A percentile compares a stretch with the other conserved stretches of the same genome.
Conservation (phyloP, 2,888 invertebrate species). For the Rotaria macrura region DNA sequence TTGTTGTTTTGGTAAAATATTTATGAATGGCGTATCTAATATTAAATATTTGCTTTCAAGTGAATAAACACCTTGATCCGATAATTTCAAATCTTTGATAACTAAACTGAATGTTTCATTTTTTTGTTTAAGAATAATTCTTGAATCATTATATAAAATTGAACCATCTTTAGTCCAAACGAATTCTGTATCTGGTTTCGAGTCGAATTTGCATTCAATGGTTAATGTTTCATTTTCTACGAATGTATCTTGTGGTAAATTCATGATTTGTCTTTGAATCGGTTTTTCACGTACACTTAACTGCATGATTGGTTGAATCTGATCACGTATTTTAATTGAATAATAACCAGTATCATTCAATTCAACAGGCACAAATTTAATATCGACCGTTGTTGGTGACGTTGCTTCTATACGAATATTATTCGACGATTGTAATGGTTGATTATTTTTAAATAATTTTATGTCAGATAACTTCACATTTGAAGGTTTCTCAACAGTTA, state of each 20-base stretch:
- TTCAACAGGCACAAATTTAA: not conserved
- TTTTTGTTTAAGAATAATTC: not conserved
- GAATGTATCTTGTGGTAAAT: not conserved
- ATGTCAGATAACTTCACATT: not conserved
- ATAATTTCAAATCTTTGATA: constrained; percentile 22
- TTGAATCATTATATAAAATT: not conserved
- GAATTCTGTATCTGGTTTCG: not conserved
- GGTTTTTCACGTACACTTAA: not conserved
- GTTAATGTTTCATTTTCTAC: not conserved
- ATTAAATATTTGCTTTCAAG: constrained; percentile 25
- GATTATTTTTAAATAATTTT: not conserved
- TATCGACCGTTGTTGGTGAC: not conserved
- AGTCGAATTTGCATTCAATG: constrained; percentile 13
- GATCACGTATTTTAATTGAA: not conserved
- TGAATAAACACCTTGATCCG: constrained; percentile 29
- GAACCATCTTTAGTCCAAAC: not conserved
- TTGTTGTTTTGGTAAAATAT: not conserved
- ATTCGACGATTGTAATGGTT: not conserved
- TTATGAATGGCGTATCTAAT: constrained; percentile 4
- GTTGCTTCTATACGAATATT: not conserved
- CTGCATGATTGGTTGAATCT: constrained; percentile 8
- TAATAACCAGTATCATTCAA: not conserved
- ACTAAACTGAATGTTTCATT: constrained; percentile 11
- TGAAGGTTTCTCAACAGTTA: constrained; percentile 1
- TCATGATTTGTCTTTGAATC: not conserved